These are phyloP conservation scores for Margaritifera margaritifera DNA, from an alignment of 2,888 invertebrate species.

Conservation along the genomic window DNA sequence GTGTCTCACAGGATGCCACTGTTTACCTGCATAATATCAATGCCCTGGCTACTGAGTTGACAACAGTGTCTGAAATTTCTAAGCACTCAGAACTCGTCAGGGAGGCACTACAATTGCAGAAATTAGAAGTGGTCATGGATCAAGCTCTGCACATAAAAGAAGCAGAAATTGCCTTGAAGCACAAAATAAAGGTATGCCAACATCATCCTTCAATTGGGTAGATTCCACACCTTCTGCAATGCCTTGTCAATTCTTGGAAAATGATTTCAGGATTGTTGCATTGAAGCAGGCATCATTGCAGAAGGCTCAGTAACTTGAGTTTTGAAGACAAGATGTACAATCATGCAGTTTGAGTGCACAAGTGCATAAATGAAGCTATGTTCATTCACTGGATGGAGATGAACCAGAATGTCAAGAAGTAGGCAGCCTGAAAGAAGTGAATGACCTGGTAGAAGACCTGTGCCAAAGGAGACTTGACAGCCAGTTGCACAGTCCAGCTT, in stretches of 20 bases:
- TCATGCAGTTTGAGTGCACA: constrained; percentile 23
- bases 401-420: background rate
- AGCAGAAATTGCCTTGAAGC: constrained; percentile 8
- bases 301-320: constrained; percentile 18
- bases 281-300: constrained; percentile 18
- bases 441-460: constrained; percentile 3
- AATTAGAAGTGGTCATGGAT: constrained; percentile 13
- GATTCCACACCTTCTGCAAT: constrained; percentile 19
- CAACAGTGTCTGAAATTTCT: constrained; percentile 3
- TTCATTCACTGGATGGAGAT: constrained; percentile 3
- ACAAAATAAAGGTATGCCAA: background rate
- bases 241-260: constrained; percentile 17
- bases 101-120: background rate
- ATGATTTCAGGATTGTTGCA: constrained; percentile 9
- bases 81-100: background rate
- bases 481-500: background rate
- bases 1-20: background rate
- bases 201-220: constrained; percentile 13
- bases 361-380: constrained; percentile 26
- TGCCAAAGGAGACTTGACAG: background rate
- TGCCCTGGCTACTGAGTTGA: constrained; percentile 6
- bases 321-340: constrained; percentile 25
- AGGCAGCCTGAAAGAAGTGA: background rate
- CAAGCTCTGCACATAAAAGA: constrained; percentile 22
- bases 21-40: constrained; percentile 11